Evolutionary conservation across 1,140 invertebrate species (phyloP).

Genomic region (Drepana arcuata): DNA sequence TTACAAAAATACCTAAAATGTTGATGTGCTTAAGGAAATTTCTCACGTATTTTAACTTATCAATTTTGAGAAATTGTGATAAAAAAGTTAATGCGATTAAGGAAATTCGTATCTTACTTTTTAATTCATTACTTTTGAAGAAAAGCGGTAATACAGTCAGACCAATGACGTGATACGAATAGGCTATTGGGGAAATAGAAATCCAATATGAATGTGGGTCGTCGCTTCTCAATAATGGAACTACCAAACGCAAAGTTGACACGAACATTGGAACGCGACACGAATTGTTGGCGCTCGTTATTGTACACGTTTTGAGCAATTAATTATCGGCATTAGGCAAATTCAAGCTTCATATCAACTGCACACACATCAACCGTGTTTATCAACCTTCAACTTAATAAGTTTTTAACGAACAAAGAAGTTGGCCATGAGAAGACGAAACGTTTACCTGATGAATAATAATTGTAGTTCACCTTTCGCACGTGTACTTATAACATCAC

Average conservation of each 20-base stretch:
- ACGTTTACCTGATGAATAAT: constrained; percentile 33
- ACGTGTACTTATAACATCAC: constrained; percentile 38
- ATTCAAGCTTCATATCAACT: too few relatives aligned
- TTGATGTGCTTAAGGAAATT: too few relatives aligned
- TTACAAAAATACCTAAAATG: too few relatives aligned
- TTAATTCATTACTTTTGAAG: too few relatives aligned
- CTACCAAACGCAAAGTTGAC: constrained; percentile 25
- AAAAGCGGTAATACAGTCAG: too few relatives aligned
- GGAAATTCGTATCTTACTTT: background rate
- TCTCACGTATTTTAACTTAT: too few relatives aligned
- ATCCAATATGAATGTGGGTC: constrained; percentile 28
- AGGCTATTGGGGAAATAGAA: constrained; percentile 23
- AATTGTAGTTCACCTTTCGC: constrained; percentile 27
- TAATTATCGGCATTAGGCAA: too few relatives aligned
- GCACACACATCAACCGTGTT: too few relatives aligned
- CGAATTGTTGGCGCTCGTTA: constrained; percentile 13
- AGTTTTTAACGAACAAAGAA: constrained; percentile 12
- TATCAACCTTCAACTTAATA: too few relatives aligned
- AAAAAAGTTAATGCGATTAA: too few relatives aligned
- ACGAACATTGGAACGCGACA: constrained; percentile 24
- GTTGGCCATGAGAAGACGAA: constrained; percentile 15
- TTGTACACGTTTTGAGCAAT: too few relatives aligned
- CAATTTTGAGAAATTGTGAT: too few relatives aligned
- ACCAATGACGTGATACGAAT: constrained; percentile 15
- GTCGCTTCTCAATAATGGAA: constrained; percentile 29